These are phyloP conservation scores for Paradoxurus hermaphroditus DNA, from an alignment of 2,113 vertebrate species.

Conservation along the genomic window DNA sequence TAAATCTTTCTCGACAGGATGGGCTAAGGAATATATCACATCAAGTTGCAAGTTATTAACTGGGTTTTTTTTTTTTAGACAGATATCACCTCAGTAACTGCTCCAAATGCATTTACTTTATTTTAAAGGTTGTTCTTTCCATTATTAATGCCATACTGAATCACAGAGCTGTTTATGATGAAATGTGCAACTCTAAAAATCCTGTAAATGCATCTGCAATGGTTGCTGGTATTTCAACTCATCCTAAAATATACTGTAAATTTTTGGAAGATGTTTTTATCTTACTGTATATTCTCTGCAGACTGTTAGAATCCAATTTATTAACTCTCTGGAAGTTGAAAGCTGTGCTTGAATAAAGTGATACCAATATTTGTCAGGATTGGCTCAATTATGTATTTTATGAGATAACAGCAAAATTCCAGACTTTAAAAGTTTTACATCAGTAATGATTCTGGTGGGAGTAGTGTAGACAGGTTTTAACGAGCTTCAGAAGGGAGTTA, in stretches of 20 bases:
- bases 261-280: conserved; percentile 73
- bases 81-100: conserved; percentile 58
- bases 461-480: conserved; percentile 49
- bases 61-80: conserved; percentile 54
- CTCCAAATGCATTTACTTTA: conserved; percentile 63
- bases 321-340: conserved; percentile 68
- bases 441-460: conserved; percentile 50
- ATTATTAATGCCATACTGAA: conserved; percentile 70
- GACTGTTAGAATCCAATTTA: conserved; percentile 70
- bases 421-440: conserved; percentile 59
- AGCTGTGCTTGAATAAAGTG: conserved; percentile 54
- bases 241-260: conserved; percentile 61
- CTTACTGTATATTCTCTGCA: conserved; percentile 43
- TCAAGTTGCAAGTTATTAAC: conserved; percentile 58
- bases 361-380: conserved; percentile 56
- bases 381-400: conserved; percentile 52
- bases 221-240: conserved; percentile 40
- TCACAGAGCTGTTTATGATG: conserved; percentile 27
- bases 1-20: conserved; percentile 64
- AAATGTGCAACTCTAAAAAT: conserved; percentile 63
- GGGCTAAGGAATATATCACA: conserved; percentile 56
- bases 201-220: conserved; percentile 55
- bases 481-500: background rate
- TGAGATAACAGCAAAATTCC: conserved; percentile 45
- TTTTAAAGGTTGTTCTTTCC: conserved; percentile 74